phyloP scores from a whole-genome alignment of 1,140 invertebrate genomes.

The Microplitis mediator region DNA sequence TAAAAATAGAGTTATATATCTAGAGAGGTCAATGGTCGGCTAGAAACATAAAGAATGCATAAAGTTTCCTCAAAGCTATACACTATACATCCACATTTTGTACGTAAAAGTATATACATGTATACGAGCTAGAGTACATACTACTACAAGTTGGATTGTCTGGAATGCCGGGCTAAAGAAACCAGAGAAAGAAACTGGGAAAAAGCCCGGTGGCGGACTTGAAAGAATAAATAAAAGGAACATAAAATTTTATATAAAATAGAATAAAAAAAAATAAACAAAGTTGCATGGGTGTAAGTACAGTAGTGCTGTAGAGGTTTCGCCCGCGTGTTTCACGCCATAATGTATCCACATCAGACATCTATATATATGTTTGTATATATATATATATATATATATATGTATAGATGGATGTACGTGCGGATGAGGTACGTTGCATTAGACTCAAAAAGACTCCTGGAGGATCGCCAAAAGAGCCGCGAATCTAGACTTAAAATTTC shows the following conservation, averaged over 20 bases:
- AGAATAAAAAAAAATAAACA: not conserved
- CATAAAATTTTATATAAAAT: not conserved
- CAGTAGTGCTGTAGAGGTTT: not conserved
- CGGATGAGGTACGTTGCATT: constrained; percentile 4
- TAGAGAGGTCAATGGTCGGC: constrained; percentile 5
- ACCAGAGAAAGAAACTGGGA: not conserved
- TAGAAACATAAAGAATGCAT: constrained; percentile 24
- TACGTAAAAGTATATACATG: not conserved
- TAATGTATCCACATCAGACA: not conserved
- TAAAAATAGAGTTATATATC: constrained; percentile 19
- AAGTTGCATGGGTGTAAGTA: not conserved
- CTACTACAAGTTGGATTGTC: constrained; percentile 9
- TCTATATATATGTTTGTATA: not conserved
- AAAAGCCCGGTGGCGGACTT: not conserved
- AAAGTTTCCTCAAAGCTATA: constrained; percentile 15
- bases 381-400: not conserved
- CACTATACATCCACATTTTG: not conserved
- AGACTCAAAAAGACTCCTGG: constrained; percentile 14
- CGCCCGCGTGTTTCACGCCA: constrained; percentile 11
- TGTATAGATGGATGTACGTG: not conserved
- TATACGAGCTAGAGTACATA: not conserved
- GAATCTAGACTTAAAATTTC: constrained; percentile 11
- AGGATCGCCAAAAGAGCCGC: constrained; percentile 4
- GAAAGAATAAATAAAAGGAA: not conserved
- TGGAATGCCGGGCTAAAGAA: not conserved